These are phyloP conservation scores for Tetraodon nigroviridis DNA, from an alignment of 2,113 vertebrate genomes.

Conservation along the genomic window DNA sequence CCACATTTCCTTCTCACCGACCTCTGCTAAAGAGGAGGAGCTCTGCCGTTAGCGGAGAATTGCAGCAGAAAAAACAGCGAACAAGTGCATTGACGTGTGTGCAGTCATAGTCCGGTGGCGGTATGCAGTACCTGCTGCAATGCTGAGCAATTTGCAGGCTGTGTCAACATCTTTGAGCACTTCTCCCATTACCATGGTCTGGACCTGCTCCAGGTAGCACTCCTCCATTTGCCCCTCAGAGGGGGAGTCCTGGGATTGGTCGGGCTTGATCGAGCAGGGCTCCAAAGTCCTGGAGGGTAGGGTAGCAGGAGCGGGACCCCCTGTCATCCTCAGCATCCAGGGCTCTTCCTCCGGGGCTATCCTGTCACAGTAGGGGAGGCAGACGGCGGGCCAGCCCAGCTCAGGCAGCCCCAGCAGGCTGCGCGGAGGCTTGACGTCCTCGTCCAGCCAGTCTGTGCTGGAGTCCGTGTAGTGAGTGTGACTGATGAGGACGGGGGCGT, in stretches of 20 bases:
- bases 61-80: neutral
- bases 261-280: slow-evolving; percentile 75
- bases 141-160: slow-evolving; percentile 93
- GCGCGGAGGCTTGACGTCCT: slow-evolving; percentile 63
- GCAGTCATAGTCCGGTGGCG: neutral
- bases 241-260: slow-evolving; percentile 57
- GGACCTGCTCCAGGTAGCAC: slow-evolving; percentile 87
- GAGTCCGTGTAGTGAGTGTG: slow-evolving; percentile 18
- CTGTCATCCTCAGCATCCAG: slow-evolving; percentile 67
- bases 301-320: slow-evolving; percentile 31
- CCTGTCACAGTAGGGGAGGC: slow-evolving; percentile 80
- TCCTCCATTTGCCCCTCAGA: slow-evolving; percentile 79
- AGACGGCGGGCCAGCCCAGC: slow-evolving; percentile 73
- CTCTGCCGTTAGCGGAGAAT: too few species aligned
- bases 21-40: too few species aligned
- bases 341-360: slow-evolving; percentile 66
- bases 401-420: slow-evolving; percentile 62
- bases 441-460: slow-evolving; percentile 57
- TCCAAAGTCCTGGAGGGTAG: slow-evolving; percentile 69
- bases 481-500: slow-evolving; percentile 37
- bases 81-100: neutral
- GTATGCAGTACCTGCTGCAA: slow-evolving; percentile 76
- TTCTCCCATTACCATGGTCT: slow-evolving; percentile 88
- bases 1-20: too few species aligned
- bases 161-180: slow-evolving; percentile 93